Evolutionary conservation across 92 coral and sea anemone species (phyloP).

Genomic region (Siderastrea siderea): DNA sequence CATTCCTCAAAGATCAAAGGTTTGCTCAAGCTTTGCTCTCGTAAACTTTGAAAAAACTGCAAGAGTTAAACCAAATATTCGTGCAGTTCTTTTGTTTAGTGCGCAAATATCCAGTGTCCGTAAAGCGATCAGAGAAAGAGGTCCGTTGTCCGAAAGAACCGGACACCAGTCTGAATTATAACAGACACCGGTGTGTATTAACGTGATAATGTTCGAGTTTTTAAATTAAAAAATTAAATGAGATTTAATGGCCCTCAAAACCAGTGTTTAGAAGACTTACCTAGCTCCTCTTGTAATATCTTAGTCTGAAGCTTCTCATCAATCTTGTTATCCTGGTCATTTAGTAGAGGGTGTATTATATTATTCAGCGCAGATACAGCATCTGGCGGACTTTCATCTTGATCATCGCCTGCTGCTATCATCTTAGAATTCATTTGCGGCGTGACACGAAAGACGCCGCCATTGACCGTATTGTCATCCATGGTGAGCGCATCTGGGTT

Average conservation of each 20-base stretch:
- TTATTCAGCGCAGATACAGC: conserved; percentile 71
- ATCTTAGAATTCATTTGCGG: conserved; percentile 19
- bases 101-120: no score
- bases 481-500: conserved; percentile 29
- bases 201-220: not conserved
- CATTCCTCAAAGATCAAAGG: no score
- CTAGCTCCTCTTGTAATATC: conserved; percentile 83
- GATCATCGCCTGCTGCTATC: conserved; percentile 14
- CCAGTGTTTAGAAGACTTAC: conserved; percentile 33
- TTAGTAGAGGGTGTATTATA: conserved; percentile 75
- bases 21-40: no score
- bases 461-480: conserved; percentile 75
- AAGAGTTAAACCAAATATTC: no score
- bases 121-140: no score
- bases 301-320: conserved; percentile 76
- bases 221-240: not conserved
- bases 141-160: no score
- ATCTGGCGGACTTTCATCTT: conserved; percentile 37
- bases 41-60: no score
- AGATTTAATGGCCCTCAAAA: not conserved
- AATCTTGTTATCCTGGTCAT: conserved; percentile 60
- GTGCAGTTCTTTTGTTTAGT: no score
- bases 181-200: no score
- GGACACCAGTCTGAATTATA: no score
- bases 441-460: conserved; percentile 77